Base-by-base conservation (phyloP, 2,797 vertebrate genomes). In the Nannoperca obscura region DNA sequence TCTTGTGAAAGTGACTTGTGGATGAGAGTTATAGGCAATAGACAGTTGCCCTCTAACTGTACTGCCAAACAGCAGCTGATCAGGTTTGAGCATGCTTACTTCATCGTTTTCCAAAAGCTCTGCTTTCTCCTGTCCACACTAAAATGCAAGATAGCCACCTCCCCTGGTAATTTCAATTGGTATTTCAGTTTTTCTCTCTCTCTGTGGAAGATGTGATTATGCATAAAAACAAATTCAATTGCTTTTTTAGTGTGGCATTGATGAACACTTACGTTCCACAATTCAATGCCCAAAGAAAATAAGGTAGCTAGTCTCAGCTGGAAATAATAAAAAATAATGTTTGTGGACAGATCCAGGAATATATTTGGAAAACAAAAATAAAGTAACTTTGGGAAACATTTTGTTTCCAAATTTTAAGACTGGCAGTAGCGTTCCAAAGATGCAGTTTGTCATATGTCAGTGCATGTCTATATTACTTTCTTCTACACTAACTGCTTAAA, bases 321-420 rank as follows among this genome's bases (percentile, higher is more conserved):
- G 30, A 74, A 32, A 58, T 49, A 40, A 47, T 47, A 44, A 57
- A 57, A 69, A 2, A 17, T 53, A 53, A 24, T 11, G 2, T 24
- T 57, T 57, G 8, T 55, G 27, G 40, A 65, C 61, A 49, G 42
- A 57, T 74, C 34, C 32, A 68, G 34, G 5, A 76, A 62, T 65
- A 40, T 46, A 3, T 20, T 57, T 65, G 20, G 24, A 65, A 61
- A 76, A 57, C 40, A 68, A 70, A 64, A 59, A 49, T 27, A 70
- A 64, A 59, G 40, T 27, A 22, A 54, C 11, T 60, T 40, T 22
- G 24, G 20, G 19, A 27, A 38, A 50, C 5, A 64, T 7, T 13
- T 55, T 47, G 50, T 58, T 59, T 59, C 32, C 9, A 15, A 47
- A 46, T 42, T 68, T 17, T 50, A 74, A 20, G n/a, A 42, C 34